Conservation (phyloP, 2,888 invertebrate genomes). For the Meghimatium bilineatum region DNA sequence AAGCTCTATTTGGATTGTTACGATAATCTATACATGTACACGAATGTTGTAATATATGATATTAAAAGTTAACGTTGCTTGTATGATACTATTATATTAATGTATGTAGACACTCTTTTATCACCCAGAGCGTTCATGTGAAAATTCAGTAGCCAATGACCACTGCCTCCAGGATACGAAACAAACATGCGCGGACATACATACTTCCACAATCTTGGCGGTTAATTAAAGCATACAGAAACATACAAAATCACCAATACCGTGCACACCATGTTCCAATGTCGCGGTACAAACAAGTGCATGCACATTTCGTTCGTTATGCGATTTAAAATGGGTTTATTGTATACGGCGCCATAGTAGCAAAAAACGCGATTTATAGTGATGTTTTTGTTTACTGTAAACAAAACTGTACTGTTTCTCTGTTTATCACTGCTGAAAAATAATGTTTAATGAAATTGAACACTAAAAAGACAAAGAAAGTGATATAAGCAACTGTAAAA, state of each 20-base stretch:
- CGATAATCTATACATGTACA: conserved; percentile 25
- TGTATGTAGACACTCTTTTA: conserved; percentile 5
- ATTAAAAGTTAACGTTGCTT: conserved; percentile 5
- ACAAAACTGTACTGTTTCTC: too few species aligned
- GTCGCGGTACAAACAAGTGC: not conserved
- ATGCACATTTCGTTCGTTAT: too few species aligned
- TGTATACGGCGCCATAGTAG: too few species aligned
- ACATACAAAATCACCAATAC: not conserved
- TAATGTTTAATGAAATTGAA: too few species aligned
- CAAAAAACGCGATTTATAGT: too few species aligned
- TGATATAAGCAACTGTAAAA: too few species aligned
- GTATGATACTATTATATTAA: conserved; percentile 5
- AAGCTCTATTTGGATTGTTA: not conserved
- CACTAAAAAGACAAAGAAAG: too few species aligned
- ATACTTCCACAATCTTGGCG: not conserved
- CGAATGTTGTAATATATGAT: conserved; percentile 4
- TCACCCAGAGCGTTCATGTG: not conserved
- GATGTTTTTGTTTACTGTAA: too few species aligned
- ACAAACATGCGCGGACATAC: not conserved
- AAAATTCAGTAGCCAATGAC: not conserved
- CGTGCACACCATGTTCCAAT: not conserved
- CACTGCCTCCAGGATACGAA: not conserved
- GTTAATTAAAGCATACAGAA: not conserved
- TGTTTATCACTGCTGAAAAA: too few species aligned
- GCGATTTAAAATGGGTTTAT: too few species aligned